Conservation (phyloP, 2,797 vertebrate species). For the Sciurus vulgaris region DNA sequence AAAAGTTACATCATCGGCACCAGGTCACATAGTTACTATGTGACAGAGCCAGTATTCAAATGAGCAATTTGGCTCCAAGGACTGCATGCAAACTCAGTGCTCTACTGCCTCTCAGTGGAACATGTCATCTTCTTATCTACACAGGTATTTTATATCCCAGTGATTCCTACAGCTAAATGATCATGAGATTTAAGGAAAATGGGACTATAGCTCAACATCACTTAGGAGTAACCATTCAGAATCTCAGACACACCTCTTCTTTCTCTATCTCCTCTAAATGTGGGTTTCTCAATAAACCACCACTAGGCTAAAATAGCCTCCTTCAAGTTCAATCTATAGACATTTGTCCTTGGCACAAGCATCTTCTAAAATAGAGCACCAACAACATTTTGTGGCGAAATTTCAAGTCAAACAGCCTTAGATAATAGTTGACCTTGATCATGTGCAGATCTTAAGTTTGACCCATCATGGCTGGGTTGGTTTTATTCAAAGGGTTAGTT, state of each 20-base stretch:
- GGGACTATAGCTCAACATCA: not conserved
- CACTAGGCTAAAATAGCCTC: not conserved
- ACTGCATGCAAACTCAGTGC: not conserved
- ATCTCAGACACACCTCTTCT: not conserved
- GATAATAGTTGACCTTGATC: not conserved
- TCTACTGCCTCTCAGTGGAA: slow-evolving; percentile 24
- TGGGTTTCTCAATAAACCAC: slow-evolving; percentile 4
- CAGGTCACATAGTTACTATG: not conserved
- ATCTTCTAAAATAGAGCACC: not conserved
- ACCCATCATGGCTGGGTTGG: not conserved
- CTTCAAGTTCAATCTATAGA: not conserved
- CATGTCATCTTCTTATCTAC: not conserved
- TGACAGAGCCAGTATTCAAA: not conserved
- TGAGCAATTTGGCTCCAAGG: not conserved
- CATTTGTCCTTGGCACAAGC: not conserved
- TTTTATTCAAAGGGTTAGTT: not conserved
- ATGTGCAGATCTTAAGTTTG: not conserved
- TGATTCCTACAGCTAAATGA: slow-evolving; percentile 18
- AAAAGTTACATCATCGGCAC: not conserved
- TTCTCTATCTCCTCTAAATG: not conserved
- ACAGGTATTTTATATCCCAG: not conserved
- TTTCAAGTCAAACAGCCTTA: slow-evolving; percentile 12
- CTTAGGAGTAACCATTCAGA: slow-evolving; percentile 45
- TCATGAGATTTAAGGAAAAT: not conserved
- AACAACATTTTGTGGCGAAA: not conserved